Evolutionary conservation across 2,113 vertebrate species (phyloP).

Genomic region (Arvicanthis niloticus): DNA sequence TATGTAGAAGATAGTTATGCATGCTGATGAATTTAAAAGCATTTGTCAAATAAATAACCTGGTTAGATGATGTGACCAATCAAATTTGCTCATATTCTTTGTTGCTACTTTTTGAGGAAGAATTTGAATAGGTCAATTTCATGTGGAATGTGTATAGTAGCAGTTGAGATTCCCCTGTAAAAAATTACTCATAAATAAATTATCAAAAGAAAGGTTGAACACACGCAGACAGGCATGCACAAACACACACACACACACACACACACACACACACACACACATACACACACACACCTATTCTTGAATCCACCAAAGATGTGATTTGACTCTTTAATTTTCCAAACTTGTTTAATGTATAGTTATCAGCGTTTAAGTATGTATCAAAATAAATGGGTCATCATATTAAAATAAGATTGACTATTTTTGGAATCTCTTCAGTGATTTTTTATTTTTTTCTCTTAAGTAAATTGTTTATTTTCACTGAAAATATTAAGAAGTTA

Average conservation of each 20-base stretch:
- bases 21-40: background rate
- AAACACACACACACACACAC: background rate
- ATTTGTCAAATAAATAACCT: background rate
- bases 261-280: background rate
- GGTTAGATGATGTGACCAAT: constrained; percentile 5
- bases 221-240: background rate
- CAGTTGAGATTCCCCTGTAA: background rate
- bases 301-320: background rate
- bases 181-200: background rate
- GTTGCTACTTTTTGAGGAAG: background rate
- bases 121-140: background rate
- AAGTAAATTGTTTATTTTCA: constrained; percentile 6
- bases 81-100: background rate
- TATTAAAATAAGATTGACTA: background rate
- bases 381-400: background rate
- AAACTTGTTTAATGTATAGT: background rate
- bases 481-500: background rate
- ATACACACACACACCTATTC: too few species aligned
- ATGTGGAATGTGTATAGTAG: background rate
- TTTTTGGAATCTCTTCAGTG: background rate
- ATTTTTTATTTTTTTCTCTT: background rate
- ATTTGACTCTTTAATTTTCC: background rate
- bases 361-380: background rate
- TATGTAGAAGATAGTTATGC: background rate
- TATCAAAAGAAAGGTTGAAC: background rate